Conservation (phyloP, 2,113 vertebrate genomes). For the Terrapene triunguis region DNA sequence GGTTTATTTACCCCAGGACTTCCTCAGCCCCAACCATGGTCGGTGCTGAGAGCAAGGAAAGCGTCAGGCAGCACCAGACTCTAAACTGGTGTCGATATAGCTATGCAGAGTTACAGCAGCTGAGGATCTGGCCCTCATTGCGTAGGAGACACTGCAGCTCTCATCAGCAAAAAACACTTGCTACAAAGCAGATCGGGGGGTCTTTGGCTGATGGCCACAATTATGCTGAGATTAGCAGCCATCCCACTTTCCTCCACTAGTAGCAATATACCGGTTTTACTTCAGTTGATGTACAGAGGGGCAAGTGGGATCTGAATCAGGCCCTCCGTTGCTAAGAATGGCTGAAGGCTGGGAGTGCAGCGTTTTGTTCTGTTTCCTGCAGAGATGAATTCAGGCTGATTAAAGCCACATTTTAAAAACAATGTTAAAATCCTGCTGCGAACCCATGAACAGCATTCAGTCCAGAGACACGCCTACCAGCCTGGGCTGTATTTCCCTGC, state of each 20-base stretch:
- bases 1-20: not conserved
- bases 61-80: not conserved
- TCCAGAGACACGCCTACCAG: not conserved
- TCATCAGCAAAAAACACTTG: not conserved
- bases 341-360: not conserved
- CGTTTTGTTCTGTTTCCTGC: not conserved
- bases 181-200: not conserved
- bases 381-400: not conserved
- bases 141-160: too few species aligned
- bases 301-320: fast-evolving
- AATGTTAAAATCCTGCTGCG: not conserved
- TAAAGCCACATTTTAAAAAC: fast-evolving
- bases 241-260: fast-evolving
- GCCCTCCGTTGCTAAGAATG: fast-evolving
- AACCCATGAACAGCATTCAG: not conserved
- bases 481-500: not conserved
- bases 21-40: not conserved
- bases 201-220: not conserved
- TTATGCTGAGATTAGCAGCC: not conserved
- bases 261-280: fast-evolving
- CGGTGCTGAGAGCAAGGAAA: slow-evolving; percentile 24
- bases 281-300: not conserved
- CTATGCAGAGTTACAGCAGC: slow-evolving; percentile 31
- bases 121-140: not conserved
- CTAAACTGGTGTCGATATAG: not conserved